Base-by-base conservation (phyloP, 2,888 invertebrate species). In the Tinea semifulvella region DNA sequence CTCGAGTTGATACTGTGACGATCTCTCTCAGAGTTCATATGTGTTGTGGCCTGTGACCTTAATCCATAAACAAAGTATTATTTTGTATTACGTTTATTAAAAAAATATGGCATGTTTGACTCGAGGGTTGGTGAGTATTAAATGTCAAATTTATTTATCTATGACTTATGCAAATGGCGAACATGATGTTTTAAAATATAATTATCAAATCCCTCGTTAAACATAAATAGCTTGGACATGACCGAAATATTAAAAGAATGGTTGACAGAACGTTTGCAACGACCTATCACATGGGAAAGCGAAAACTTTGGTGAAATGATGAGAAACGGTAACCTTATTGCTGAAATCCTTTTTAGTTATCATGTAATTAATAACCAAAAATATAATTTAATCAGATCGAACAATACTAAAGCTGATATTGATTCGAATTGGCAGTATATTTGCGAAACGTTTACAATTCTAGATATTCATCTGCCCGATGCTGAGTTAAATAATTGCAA, bases 191-290 rank as follows among this genome's bases (percentile, higher is more conserved):
- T n/a, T n/a, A n/a, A n/a, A n/a, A n/a, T n/a, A n/a, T n/a, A n/a
- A n/a, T n/a, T n/a, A n/a, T n/a, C n/a, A n/a, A n/a, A n/a, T n/a
- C n/a, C n/a, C n/a, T n/a, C n/a, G n/a, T n/a, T n/a, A n/a, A n/a
- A n/a, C n/a, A n/a, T n/a, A n/a, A n/a, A n/a, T n/a, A n/a, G n/a
- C n/a, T 17, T 44, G 4, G 6, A 35, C 36, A 87, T 87, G 87
- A 79, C 82, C 47, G 84, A 85, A 60, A 73, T 85, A 56, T 65
- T 88, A 50, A 79, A 82, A 57, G 76, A 79, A 56, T 88, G 88
- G 88, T 56, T 88, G 16, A 71, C 81, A 22, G 75, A 83, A 47
- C 68, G 84, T 48, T 58, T 87, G 19, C 84, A 85, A 13, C 59
- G 76, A 42, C 66, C 83, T 8, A 70, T 87, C 44, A 77, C 80